Evolutionary conservation across 2,113 vertebrate species (phyloP), one percentile per base, ranked within the genome.

Genomic region (Penelope pileata): DNA sequence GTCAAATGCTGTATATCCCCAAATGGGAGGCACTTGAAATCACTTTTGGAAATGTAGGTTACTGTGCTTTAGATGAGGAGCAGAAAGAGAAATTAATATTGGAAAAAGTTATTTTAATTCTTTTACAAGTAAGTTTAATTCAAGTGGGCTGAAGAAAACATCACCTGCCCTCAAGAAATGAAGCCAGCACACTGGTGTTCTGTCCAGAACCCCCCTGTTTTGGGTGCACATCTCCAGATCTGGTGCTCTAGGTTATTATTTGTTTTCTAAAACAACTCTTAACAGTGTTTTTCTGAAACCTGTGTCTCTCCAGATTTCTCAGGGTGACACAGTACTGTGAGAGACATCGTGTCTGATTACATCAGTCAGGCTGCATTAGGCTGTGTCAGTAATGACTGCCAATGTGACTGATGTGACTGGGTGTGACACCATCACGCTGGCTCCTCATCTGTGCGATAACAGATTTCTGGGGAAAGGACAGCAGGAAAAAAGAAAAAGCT

Each of bases 361-460:
- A 90, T 88, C 83, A 95, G 92, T 95, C 96, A 96, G 79, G 21
- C 67, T 90, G 73, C 64, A 72, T 94, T 91, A 95, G 60, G 77
- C 79, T 63, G 26, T 95, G 76, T 79, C 84, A 64, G 59, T 93
- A 94, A 91, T 40, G 81, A 86, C 85, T 94, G 76, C 85, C 78
- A 88, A 48, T 34, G 51, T 77, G 70, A 93, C 83, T 80, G 91
- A 95, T 94, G 26, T 60, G 75, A 94, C 83, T 90, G 85, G 27
- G n/a, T 79, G 82, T 89, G 92, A 94, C 86, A 72, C 70, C 73
- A 86, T 16, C 91, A 50, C 75, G 29, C 68, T 76, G 73, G 16
- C 54, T 84, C 64, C 77, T 93, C 12, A 0, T 40, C 59, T 90
- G 58, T 82, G 88, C 96, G 95, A 94, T 66, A 47, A 34, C 62